Base-by-base conservation (phyloP, 2,113 vertebrate genomes). In the Cololabis saira region DNA sequence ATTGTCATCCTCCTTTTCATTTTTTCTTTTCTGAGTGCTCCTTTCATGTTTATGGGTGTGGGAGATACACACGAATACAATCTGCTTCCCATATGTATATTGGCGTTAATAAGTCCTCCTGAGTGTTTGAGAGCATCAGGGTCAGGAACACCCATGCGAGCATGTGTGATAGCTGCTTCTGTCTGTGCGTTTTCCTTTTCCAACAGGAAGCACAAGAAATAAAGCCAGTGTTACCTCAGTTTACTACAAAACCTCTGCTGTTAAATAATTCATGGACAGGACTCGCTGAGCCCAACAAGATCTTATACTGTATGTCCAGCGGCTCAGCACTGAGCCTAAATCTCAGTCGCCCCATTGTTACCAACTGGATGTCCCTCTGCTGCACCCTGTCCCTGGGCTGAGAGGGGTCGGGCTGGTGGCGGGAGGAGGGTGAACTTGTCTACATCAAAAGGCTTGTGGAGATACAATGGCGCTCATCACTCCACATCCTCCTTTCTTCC, bases 381-480 rank as follows among this genome's bases (percentile, higher is more conserved):
- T 81, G 80, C 79, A 68, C 78, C 76, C 82, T 55, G 79, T 81
- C 79, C 81, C 81, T 59, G 67, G 70, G 75, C 71, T 7, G 71
- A 49, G 59, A 64, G 74, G 50, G 79, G 62, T 72, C 41, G 19
- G 41, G 40, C 10, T 10, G 68, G n/a, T 6, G 42, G 67, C 18
- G 37, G 53, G 30, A 30, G 62, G 50, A 14, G 67, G 71, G 60
- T 30, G 67, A 74, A 80, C 69, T 69, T 63, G 54, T 81, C 82
- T 61, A 87, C 89, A 89, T 91, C 91, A 91, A 91, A 91, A 84
- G 84, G 78, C 54, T 71, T 50, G 71, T 69, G 78, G 80, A 88
- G 86, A 91, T 92, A 92, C 84, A 90, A 81, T 82, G 86, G 81
- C 85, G 51, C 82, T 87, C 89, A 88, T 91, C 88, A 88, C 88